Evolutionary conservation across 2,888 invertebrate species (phyloP).

Genomic region (Acleris sparsana): DNA sequence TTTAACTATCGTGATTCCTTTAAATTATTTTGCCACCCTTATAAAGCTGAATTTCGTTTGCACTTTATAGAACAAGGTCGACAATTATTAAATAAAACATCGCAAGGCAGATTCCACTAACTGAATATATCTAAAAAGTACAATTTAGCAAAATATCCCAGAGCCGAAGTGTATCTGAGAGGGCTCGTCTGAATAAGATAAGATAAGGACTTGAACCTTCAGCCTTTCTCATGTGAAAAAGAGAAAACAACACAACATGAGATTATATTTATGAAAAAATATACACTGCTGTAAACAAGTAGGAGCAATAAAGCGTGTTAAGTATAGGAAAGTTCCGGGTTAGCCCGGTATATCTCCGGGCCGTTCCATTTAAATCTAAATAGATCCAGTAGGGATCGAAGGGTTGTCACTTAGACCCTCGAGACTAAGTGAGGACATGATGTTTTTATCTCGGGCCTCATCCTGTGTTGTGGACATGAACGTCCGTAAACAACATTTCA

Average conservation of each 20-base stretch:
- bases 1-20: too few species aligned
- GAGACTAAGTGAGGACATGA: slow-evolving; percentile 24
- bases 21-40: too few species aligned
- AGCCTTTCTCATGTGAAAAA: too few species aligned
- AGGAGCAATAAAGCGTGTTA: not conserved
- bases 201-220: too few species aligned
- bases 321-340: not conserved
- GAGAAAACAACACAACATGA: not conserved
- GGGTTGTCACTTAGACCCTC: slow-evolving; percentile 16
- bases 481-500: slow-evolving; percentile 13
- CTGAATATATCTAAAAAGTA: too few species aligned
- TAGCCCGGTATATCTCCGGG: slow-evolving; percentile 16
- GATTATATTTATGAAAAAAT: not conserved
- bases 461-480: slow-evolving; percentile 8
- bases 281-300: not conserved
- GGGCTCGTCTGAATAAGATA: too few species aligned
- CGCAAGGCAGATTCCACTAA: too few species aligned
- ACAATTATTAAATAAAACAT: too few species aligned
- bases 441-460: slow-evolving; percentile 22
- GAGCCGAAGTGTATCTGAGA: too few species aligned
- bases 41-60: too few species aligned
- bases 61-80: too few species aligned
- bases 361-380: slow-evolving; percentile 30
- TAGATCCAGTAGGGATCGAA: slow-evolving; percentile 22
- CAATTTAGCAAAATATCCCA: too few species aligned